These are phyloP conservation scores for Umimayanthus chanpuru DNA, from an alignment of 92 coral and sea anemone genomes.

Conservation along the genomic window DNA sequence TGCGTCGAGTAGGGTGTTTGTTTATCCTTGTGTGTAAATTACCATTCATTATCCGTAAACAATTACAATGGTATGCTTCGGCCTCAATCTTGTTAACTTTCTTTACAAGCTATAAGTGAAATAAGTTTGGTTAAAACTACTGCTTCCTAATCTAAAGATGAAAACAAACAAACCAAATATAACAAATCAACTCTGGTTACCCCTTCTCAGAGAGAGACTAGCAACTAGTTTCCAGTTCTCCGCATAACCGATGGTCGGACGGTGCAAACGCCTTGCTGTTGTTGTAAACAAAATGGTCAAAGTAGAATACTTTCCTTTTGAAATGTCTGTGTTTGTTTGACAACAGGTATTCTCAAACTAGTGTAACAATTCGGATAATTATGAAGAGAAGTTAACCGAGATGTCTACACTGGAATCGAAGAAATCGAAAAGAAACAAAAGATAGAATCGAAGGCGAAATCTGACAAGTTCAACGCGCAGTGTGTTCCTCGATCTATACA, in stretches of 20 bases:
- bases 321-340: background rate
- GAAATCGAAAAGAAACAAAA: background rate
- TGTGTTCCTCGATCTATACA: background rate
- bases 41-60: background rate
- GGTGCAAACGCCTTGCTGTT: slow-evolving; percentile 10
- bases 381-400: background rate
- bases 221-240: slow-evolving; percentile 13
- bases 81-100: background rate
- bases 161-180: background rate
- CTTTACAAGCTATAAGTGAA: background rate
- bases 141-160: background rate
- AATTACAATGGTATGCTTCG: background rate
- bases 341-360: slow-evolving; percentile 29
- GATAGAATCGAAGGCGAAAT: background rate
- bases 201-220: background rate
- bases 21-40: background rate
- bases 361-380: background rate
- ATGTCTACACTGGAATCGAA: background rate
- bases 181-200: no score
- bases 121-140: background rate
- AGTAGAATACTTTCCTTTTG: background rate
- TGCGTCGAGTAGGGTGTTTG: slow-evolving; percentile 9
- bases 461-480: background rate
- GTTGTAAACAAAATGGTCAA: background rate
- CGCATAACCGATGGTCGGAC: background rate